Percentiles rank a stretch among this genome's conserved stretches.
Evolutionary conservation across 2,113 vertebrate genomes (phyloP).

Genomic region (Hemiprocne comata): DNA sequence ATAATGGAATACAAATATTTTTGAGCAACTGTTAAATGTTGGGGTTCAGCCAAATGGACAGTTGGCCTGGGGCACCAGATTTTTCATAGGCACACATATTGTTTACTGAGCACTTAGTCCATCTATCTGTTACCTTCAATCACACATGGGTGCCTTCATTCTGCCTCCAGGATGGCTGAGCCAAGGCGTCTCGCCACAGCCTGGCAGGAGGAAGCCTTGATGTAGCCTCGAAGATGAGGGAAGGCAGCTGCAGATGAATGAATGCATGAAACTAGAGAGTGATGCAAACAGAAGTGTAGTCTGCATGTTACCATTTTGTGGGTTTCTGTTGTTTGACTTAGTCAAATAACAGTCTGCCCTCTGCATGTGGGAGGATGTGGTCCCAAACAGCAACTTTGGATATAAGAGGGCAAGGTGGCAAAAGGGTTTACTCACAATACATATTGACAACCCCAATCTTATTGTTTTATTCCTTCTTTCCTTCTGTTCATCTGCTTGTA

Average conservation of each 20-base stretch:
- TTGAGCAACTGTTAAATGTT: constrained; percentile 44
- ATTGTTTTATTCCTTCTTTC: not conserved
- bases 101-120: constrained; percentile 33
- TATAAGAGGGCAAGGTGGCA: not conserved
- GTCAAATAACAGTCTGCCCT: not conserved
- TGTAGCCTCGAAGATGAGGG: not conserved
- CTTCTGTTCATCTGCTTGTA: not conserved
- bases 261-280: constrained; percentile 37
- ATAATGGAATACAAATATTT: constrained; percentile 17
- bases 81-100: not conserved
- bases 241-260: constrained; percentile 55
- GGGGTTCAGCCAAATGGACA: constrained; percentile 42
- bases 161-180: not conserved
- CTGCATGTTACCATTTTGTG: not conserved
- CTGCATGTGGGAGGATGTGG: not conserved
- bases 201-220: constrained; percentile 37
- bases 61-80: constrained; percentile 8
- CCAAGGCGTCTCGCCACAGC: not conserved
- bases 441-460: not conserved
- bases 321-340: not conserved
- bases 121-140: constrained; percentile 67
- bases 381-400: not conserved
- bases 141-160: constrained; percentile 34
- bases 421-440: not conserved
- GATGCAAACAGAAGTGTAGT: not conserved